Conservation (phyloP, 2,888 invertebrate species). For the Cephus rjabovi region DNA sequence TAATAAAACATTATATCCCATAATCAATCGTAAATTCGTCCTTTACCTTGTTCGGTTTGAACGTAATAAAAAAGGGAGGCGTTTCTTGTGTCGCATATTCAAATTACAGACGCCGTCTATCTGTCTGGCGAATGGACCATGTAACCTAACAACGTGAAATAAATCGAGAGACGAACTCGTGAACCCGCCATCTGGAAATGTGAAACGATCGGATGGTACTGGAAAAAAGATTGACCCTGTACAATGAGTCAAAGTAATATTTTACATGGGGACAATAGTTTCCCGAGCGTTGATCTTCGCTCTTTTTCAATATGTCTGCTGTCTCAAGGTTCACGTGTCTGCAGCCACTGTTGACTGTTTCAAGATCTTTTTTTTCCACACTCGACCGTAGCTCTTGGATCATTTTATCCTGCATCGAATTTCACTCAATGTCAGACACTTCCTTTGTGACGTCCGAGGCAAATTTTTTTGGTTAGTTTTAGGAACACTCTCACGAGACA, state of each 20-base stretch:
- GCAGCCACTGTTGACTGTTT: neutral
- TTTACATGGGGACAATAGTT: neutral
- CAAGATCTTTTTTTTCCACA: neutral
- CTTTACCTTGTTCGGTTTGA: neutral
- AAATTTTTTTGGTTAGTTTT: neutral
- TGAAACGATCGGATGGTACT: neutral
- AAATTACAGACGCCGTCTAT: neutral
- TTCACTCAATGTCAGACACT: neutral
- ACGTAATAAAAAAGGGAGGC: neutral
- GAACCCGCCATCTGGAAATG: conserved; percentile 4
- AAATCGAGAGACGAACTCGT: conserved; percentile 1
- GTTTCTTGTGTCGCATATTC: neutral
- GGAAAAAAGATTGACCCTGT: neutral
- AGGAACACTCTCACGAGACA: neutral
- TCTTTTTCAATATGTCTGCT: neutral
- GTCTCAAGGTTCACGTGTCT: neutral
- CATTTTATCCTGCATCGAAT: neutral
- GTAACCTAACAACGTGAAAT: neutral
- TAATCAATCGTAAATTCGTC: neutral
- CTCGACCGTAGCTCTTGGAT: neutral
- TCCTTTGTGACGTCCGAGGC: neutral
- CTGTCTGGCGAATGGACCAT: neutral
- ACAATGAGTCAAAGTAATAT: neutral
- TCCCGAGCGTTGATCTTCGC: neutral
- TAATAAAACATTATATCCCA: neutral